phyloP scores from a whole-genome alignment of 2,888 invertebrate genomes.

The Buathra laborator region DNA sequence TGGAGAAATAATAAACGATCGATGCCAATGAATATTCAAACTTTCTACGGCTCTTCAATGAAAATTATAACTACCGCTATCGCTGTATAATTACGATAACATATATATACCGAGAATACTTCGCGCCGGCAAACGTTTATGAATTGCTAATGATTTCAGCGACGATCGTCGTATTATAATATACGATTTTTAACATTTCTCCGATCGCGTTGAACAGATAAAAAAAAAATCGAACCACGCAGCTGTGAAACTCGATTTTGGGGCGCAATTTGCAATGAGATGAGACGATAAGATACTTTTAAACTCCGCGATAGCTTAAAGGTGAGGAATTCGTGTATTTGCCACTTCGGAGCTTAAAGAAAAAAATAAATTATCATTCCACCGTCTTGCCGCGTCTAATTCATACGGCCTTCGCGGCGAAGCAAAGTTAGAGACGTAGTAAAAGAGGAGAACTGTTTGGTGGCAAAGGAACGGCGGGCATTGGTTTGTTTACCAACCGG shows the following conservation, averaged over 20 bases:
- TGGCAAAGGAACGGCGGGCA: conserved; percentile 27
- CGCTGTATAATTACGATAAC: neutral
- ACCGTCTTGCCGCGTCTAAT: conserved; percentile 14
- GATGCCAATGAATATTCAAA: neutral
- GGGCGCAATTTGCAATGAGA: neutral
- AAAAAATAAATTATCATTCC: neutral
- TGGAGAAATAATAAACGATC: neutral
- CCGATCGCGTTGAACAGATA: neutral
- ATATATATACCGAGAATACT: neutral
- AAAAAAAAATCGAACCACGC: neutral
- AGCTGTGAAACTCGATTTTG: neutral
- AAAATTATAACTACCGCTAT: neutral
- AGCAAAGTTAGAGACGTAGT: neutral
- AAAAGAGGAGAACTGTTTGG: neutral
- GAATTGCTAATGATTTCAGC: neutral
- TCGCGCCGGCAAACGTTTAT: neutral
- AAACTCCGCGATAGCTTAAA: conserved; percentile 5
- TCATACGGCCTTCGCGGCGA: conserved; percentile 23
- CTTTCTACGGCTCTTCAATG: neutral
- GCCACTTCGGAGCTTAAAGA: neutral
- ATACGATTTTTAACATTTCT: neutral
- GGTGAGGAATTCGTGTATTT: conserved; percentile 4
- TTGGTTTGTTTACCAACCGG: conserved; percentile 62
- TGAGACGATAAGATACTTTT: neutral
- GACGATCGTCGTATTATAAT: neutral